A percentile compares a stretch with the other conserved stretches of the same genome.
Evolutionary conservation across 1,140 invertebrate species (phyloP).

Genomic region (Brachionus asplanchnoidis): DNA sequence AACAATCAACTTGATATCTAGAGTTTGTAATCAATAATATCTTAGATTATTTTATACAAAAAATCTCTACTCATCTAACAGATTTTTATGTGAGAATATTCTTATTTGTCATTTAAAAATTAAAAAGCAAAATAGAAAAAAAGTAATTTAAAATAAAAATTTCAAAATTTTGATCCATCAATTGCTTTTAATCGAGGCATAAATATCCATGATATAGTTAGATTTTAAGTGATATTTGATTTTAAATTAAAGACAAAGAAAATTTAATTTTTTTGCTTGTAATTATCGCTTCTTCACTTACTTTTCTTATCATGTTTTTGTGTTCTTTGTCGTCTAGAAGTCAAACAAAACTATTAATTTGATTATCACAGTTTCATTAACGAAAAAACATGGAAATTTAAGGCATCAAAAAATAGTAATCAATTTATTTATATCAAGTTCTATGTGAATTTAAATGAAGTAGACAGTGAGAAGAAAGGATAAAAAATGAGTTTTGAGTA

Average conservation of each 20-base stretch:
- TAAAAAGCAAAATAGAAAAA: background rate
- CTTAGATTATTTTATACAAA: background rate
- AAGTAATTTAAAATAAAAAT: background rate
- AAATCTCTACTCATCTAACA: background rate
- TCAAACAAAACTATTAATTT: no score
- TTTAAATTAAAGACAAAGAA: background rate
- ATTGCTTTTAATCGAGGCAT: background rate
- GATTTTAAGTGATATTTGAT: background rate
- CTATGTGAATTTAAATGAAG: no score
- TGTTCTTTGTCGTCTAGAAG: no score
- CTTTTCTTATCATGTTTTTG: no score
- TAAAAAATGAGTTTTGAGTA: no score
- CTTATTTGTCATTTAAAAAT: background rate
- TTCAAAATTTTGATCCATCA: background rate
- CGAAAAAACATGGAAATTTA: no score
- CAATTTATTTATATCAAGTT: no score
- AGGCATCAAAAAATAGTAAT: no score
- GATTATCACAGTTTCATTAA: no score
- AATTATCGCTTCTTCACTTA: no score
- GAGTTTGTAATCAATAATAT: background rate
- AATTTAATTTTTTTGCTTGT: no score
- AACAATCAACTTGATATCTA: slow-evolving; percentile 8
- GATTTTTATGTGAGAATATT: background rate
- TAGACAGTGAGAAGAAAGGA: no score
- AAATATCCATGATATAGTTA: background rate